Conservation (phyloP, 1,140 invertebrate species). For the Zophobas atratus region DNA sequence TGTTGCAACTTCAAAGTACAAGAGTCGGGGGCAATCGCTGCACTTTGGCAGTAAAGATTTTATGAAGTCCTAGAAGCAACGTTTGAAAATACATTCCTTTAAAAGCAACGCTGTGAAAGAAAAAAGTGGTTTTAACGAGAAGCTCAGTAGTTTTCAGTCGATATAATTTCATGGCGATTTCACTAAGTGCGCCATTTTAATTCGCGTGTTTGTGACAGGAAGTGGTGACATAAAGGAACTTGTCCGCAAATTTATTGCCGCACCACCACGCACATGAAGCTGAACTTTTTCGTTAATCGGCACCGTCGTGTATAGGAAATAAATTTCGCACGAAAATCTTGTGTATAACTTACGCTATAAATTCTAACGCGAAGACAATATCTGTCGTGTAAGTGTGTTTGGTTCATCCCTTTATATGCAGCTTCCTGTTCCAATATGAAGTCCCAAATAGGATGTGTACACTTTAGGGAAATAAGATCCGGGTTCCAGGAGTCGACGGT, state of each 20-base stretch:
- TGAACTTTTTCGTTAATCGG: slow-evolving; percentile 32
- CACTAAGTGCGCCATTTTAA: slow-evolving; percentile 55
- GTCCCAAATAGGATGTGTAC: slow-evolving; percentile 52
- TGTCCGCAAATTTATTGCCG: slow-evolving; percentile 24
- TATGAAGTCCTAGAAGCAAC: slow-evolving; percentile 37
- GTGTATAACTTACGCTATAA: slow-evolving; percentile 27
- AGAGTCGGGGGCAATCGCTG: slow-evolving; percentile 12
- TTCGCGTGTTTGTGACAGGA: slow-evolving; percentile 56
- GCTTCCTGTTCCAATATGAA: slow-evolving; percentile 49
- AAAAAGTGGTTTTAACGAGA: slow-evolving; percentile 39
- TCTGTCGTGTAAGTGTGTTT: slow-evolving; percentile 46
- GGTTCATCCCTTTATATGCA: slow-evolving; percentile 48
- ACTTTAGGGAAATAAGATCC: slow-evolving; percentile 50
- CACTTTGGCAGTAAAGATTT: slow-evolving; percentile 33
- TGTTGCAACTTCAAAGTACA: neutral
- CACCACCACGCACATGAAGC: slow-evolving; percentile 11
- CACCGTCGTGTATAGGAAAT: neutral
- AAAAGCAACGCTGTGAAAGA: slow-evolving; percentile 37
- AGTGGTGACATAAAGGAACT: slow-evolving; percentile 51
- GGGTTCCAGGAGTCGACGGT: slow-evolving; percentile 45
- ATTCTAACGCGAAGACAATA: slow-evolving; percentile 47
- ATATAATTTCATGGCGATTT: slow-evolving; percentile 58
- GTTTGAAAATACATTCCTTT: slow-evolving; percentile 39
- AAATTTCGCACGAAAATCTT: slow-evolving; percentile 16
- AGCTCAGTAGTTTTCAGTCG: slow-evolving; percentile 53